A percentile compares a stretch with the other conserved stretches of the same genome.
Conservation (phyloP, 2,113 vertebrate genomes). For the Pelecanoides urinatrix region DNA sequence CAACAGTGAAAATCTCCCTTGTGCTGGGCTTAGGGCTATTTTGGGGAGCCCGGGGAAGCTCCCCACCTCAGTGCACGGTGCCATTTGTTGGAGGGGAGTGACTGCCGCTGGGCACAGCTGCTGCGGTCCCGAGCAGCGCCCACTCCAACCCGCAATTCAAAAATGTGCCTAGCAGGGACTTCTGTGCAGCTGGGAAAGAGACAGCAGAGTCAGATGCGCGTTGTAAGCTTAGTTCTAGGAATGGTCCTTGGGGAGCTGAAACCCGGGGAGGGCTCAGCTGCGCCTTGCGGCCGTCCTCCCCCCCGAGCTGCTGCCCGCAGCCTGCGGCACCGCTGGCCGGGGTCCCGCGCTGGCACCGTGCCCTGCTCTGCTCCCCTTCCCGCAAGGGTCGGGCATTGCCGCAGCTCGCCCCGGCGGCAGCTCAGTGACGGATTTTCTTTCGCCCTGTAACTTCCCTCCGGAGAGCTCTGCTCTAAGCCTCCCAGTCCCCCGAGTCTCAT, state of each 20-base stretch:
- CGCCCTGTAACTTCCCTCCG: accelerated
- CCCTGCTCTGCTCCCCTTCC: not conserved
- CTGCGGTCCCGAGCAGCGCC: accelerated
- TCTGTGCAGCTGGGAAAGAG: not conserved
- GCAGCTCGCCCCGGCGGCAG: not conserved
- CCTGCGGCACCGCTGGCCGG: not conserved
- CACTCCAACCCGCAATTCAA: accelerated
- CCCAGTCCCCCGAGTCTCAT: accelerated
- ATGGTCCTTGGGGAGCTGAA: not conserved
- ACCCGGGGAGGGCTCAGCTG: not conserved
- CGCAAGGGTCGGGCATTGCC: accelerated
- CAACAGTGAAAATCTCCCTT: not conserved
- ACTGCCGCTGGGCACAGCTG: not conserved
- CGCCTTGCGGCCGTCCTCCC: accelerated
- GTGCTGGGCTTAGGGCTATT: not conserved
- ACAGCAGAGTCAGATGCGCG: not conserved
- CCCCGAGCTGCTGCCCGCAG: accelerated
- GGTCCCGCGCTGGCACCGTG: accelerated
- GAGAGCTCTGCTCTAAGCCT: not conserved
- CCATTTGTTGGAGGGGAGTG: not conserved
- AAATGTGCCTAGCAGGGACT: accelerated
- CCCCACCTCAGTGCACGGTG: not conserved
- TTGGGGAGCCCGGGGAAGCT: not conserved
- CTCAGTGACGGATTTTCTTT: not conserved
- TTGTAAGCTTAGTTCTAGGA: not conserved